Conservation (phyloP, 2,113 vertebrate species). For the Eclectus roratus region DNA sequence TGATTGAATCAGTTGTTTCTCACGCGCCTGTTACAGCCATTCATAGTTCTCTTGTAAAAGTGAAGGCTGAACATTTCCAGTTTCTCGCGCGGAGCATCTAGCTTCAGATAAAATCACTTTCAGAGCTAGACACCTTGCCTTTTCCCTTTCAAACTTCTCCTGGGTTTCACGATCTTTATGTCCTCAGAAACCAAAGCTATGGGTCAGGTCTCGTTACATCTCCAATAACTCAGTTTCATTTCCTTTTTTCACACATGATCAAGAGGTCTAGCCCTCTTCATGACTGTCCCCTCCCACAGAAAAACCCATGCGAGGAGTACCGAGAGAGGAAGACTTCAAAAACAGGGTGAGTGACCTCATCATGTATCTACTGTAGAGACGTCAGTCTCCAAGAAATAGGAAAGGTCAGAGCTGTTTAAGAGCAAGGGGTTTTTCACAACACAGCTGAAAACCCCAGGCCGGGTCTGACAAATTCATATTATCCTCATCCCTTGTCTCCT, state of each 20-base stretch:
- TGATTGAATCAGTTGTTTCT: slow-evolving; percentile 20
- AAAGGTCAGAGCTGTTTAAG: slow-evolving; percentile 47
- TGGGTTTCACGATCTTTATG: not conserved
- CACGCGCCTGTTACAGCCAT: not conserved
- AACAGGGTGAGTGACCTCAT: slow-evolving; percentile 50
- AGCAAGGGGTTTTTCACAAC: slow-evolving; percentile 16
- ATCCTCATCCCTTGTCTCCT: not conserved
- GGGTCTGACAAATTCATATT: not conserved
- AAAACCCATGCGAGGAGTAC: not conserved
- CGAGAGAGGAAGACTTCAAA: slow-evolving; percentile 39
- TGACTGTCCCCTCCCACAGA: slow-evolving; percentile 62
- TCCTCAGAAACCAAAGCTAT: slow-evolving; percentile 28
- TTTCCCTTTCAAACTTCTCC: not conserved
- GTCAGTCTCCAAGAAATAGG: slow-evolving; percentile 48
- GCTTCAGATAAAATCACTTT: not conserved
- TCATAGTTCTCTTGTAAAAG: not conserved
- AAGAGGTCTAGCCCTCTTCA: slow-evolving; percentile 31
- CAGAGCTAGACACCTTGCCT: not conserved
- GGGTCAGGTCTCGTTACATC: not conserved
- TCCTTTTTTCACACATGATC: slow-evolving; percentile 63
- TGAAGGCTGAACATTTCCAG: not conserved
- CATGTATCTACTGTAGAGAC: not conserved
- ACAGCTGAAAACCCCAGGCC: not conserved
- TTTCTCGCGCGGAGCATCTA: not conserved
- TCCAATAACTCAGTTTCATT: slow-evolving; percentile 39